A percentile compares a stretch with the other conserved stretches of the same genome.
phyloP scores from a whole-genome alignment of 2,113 vertebrate species.

The Ctenomys sociabilis region DNA sequence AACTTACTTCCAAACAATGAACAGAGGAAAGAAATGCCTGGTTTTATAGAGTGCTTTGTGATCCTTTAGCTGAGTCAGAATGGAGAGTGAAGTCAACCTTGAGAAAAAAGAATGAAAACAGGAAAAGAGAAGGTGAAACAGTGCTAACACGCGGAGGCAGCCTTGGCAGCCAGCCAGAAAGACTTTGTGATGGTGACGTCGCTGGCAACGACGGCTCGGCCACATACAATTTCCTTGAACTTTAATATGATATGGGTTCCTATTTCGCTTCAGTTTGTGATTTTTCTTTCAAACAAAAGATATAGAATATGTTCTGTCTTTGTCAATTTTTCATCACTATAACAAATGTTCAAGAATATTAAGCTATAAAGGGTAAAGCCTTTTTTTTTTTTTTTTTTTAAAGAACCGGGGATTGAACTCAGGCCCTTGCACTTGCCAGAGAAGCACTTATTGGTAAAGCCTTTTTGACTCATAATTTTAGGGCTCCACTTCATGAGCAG shows the following conservation, averaged over 20 bases:
- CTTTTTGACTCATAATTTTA: background rate
- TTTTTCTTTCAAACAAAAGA: conserved; percentile 32
- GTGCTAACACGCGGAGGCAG: no score
- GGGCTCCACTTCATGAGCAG: background rate
- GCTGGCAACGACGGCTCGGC: background rate
- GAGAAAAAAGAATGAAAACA: background rate
- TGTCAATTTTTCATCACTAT: background rate
- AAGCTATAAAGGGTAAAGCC: background rate
- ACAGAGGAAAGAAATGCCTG: background rate
- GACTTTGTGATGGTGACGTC: fast-evolving
- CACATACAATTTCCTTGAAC: background rate
- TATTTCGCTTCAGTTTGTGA: background rate
- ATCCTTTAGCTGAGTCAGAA: background rate
- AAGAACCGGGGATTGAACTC: no score
- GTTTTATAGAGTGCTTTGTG: background rate
- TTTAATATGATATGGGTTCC: background rate
- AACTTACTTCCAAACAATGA: conserved; percentile 5
- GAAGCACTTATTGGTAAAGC: no score
- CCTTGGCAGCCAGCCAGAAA: background rate
- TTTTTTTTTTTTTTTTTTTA: no score
- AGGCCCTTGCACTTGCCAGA: no score
- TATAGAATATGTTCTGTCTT: background rate
- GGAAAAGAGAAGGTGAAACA: background rate
- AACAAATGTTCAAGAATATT: background rate
- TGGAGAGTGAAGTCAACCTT: background rate